Evolutionary conservation across 2,113 vertebrate species (phyloP).

Genomic region (Polyodon spathula): DNA sequence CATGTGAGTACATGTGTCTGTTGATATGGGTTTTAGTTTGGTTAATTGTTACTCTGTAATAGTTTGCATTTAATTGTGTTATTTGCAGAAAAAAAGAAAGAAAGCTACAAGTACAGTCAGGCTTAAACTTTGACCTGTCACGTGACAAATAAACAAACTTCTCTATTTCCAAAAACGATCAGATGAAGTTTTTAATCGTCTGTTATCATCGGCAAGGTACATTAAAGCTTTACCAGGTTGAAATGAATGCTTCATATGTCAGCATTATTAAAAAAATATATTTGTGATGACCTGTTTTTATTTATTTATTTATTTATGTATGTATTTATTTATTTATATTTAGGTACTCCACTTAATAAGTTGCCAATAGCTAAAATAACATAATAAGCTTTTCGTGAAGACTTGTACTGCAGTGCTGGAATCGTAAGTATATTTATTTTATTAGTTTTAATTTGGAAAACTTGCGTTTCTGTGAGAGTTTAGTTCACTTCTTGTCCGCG

Average conservation of each 20-base stretch:
- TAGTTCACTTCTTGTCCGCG: constrained; percentile 18
- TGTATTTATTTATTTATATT: constrained; percentile 17
- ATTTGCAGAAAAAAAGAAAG: too few relatives aligned
- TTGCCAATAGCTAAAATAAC: constrained; percentile 56
- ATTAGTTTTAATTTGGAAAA: background rate
- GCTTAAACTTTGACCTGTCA: constrained; percentile 44
- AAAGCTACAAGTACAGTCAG: too few relatives aligned
- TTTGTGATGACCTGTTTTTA: background rate
- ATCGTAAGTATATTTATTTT: constrained; percentile 46
- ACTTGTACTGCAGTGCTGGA: constrained; percentile 58
- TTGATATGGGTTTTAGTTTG: too few relatives aligned
- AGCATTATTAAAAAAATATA: background rate
- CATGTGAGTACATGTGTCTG: too few relatives aligned
- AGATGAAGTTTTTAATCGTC: constrained; percentile 56
- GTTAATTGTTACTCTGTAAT: too few relatives aligned
- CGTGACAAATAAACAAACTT: constrained; percentile 21
- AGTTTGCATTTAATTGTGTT: too few relatives aligned
- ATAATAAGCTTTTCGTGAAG: constrained; percentile 63
- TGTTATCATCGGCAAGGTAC: constrained; percentile 69
- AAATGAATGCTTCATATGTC: background rate
- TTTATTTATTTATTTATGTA: constrained; percentile 41
- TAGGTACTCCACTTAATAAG: constrained; percentile 60
- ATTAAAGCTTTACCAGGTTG: constrained; percentile 71
- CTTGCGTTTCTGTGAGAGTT: constrained; percentile 5
- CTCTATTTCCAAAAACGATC: background rate